Percentiles rank a stretch among this genome's conserved stretches.
These are phyloP conservation scores for Onthophagus sagittarius DNA, from an alignment of 2,888 invertebrate species.

Conservation along the genomic window DNA sequence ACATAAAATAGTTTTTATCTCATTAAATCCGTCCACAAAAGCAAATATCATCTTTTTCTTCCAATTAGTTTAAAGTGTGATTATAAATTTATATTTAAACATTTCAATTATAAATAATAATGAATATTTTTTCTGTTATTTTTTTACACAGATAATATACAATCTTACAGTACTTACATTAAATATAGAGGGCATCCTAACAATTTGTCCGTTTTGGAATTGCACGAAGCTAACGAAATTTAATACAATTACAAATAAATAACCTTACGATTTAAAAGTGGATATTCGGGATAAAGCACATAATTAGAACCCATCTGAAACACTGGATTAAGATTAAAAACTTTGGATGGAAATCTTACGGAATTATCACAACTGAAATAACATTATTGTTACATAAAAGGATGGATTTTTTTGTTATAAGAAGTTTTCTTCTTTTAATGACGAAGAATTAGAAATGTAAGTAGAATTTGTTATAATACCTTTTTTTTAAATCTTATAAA, in stretches of 20 bases:
- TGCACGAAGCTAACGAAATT: too few species aligned
- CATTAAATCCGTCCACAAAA: not conserved
- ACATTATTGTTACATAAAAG: not conserved
- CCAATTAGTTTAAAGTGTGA: not conserved
- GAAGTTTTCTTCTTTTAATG: not conserved
- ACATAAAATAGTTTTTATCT: conserved; percentile 8
- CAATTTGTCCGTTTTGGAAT: too few species aligned
- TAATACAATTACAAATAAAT: too few species aligned
- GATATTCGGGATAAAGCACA: too few species aligned
- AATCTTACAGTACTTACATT: too few species aligned
- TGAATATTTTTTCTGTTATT: not conserved
- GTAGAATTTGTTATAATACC: too few species aligned
- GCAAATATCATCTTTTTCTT: conserved; percentile 2
- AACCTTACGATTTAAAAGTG: too few species aligned
- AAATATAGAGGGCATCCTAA: too few species aligned
- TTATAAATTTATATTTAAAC: not conserved
- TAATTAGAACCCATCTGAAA: too few species aligned
- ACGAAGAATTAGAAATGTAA: not conserved
- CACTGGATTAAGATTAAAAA: too few species aligned
- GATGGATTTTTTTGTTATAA: conserved; percentile 5
- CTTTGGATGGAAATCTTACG: not conserved
- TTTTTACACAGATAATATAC: not conserved
- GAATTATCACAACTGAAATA: conserved; percentile 9
- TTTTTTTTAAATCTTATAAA: conserved; percentile 59
- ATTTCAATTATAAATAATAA: not conserved